These are phyloP conservation scores for Astropecten irregularis DNA, from an alignment of 53 echinoderm and acorn worm genomes.

Conservation along the genomic window DNA sequence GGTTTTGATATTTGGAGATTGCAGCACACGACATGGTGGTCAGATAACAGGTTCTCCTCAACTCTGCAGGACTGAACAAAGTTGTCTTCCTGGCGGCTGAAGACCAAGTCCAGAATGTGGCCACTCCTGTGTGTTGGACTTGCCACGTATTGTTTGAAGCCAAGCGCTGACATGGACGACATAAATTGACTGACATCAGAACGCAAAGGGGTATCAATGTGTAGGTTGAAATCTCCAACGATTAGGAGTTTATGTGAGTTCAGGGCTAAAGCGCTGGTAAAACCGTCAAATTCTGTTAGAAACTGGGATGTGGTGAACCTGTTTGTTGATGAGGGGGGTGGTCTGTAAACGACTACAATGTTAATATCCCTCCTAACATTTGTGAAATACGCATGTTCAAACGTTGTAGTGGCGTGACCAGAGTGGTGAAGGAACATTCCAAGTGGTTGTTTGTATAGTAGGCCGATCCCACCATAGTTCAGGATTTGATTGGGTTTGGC, in stretches of 20 bases:
- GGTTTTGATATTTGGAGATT: background rate
- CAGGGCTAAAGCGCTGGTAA: background rate
- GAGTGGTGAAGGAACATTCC: background rate
- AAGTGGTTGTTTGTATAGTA: slow-evolving; percentile 9
- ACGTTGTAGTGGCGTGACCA: background rate
- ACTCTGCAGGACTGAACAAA: background rate
- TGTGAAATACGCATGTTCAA: slow-evolving; percentile 30
- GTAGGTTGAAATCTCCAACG: background rate
- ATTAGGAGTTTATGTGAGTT: background rate
- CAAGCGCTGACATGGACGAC: background rate
- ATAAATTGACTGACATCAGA: background rate
- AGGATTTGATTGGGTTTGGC: background rate
- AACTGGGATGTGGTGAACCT: slow-evolving; percentile 2
- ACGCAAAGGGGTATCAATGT: background rate
- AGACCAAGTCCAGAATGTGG: slow-evolving; percentile 14
- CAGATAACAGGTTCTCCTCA: slow-evolving; percentile 8
- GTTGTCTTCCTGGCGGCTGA: background rate
- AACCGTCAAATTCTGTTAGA: slow-evolving; percentile 30
- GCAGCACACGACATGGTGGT: slow-evolving; percentile 22
- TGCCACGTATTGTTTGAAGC: slow-evolving; percentile 1
- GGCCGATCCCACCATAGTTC: slow-evolving; percentile 36
- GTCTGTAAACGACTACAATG: slow-evolving; percentile 7
- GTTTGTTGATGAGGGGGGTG: slow-evolving; percentile 18
- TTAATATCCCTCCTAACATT: background rate
- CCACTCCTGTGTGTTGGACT: slow-evolving; percentile 9